Evolutionary conservation across 1,140 invertebrate genomes (phyloP), one percentile per base, ranked within the genome.

Genomic region (Rhynchophorus ferrugineus): DNA sequence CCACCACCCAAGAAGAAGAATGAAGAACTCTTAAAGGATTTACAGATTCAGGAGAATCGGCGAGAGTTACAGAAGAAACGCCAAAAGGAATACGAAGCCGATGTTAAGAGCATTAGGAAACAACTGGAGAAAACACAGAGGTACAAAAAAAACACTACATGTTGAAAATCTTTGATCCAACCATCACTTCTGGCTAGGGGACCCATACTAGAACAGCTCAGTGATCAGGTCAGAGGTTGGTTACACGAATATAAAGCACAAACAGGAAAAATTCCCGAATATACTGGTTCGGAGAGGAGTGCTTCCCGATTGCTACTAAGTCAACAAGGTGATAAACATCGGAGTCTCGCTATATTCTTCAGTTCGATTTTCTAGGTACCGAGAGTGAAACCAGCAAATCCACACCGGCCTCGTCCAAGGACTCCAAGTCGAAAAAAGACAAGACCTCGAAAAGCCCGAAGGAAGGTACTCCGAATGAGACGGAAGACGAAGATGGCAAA

Each of bases 251-350:
- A 82, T 61, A 85, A 84, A 62, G 76, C 83, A 41, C 79, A 83
- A 54, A 89, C 87, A 16, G 89, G 88, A 18, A 91, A 89, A 71
- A 84, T 95, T 67, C 91, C 92, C 0, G 89, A 94, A 59, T 83
- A 91, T 61, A 91, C 92, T 2, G 83, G 87, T n/a, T 87, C 85
- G 46, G 91, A 94, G 67, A 83, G 85, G 61, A 90, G 91, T 14
- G 89, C 91, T 1, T 93, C 90, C 1, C 74, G 83, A 54, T 73
- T 85, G 22, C 83, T 95, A 65, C 89, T 92, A 58, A 87, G 84
- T 59, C 72, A 83, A 61, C 82, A 82, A 71, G 79, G 81, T 80
- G 61, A 7, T 17, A 17, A 11, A 44, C 17, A 9, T 16, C n/a
- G n/a, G n/a, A n/a, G n/a, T n/a, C n/a, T n/a, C n/a, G n/a, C n/a